Evolutionary conservation across 2,888 invertebrate species (phyloP), one percentile per base, ranked within the genome.

Genomic region (Andrena chrysosceles): DNA sequence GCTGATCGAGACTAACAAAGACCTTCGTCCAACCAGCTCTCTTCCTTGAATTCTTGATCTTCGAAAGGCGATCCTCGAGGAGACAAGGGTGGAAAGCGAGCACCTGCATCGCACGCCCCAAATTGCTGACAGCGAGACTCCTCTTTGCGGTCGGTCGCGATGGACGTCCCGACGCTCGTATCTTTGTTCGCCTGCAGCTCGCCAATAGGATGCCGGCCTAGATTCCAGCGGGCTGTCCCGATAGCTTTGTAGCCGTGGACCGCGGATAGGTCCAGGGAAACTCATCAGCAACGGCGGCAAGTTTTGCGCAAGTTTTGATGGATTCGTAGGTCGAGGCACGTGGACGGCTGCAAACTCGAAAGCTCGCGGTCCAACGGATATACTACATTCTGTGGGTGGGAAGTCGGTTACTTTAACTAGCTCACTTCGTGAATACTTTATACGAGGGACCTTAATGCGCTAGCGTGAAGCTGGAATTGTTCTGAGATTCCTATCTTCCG

Each of bases 121-220:
- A 84, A 83, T 79, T 77, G 79, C 73, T 71, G 69, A 72, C 71
- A 64, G 49, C 56, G 33, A 48, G 68, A 62, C 54, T 42, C 70
- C 79, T 68, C 70, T 73, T 83, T 79, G 78, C 82, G 82, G 78
- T 72, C 60, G 69, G 16, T 8, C 60, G 16, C 71, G 79, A 77
- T 64, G 64, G 75, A 70, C 71, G 72, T 49, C 42, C 63, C 68
- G 71, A 35, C 62, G 62, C 62, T 49, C 31, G 66, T 63, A 56
- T 78, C 77, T 81, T 77, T 81, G 83, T 81, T 63, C 68, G 48
- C 52, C 42, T 54, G 26, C 72, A 7, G n/a, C 33, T 48, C 31
- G 63, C 48, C 70, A 33, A 68, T 60, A 67, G 72, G 31, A 35
- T 48, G 49, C 29, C 59, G 60, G 63, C 56, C 54, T 67, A 70